Percentiles rank a stretch among this genome's conserved stretches.
Evolutionary conservation across 2,113 vertebrate genomes (phyloP).

Genomic region (Hippoglossus stenolepis): DNA sequence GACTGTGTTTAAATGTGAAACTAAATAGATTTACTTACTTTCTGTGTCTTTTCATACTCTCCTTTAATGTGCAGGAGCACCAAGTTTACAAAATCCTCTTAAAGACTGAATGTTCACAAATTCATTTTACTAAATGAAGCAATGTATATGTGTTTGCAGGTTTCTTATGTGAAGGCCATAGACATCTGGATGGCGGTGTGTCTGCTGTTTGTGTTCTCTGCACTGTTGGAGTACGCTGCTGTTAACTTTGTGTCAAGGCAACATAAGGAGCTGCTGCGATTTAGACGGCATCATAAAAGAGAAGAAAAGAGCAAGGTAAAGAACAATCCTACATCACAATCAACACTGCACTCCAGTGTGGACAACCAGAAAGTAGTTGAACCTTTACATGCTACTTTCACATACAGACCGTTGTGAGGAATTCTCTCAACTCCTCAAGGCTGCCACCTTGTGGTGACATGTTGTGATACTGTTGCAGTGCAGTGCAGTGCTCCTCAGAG

Average conservation of each 20-base stretch:
- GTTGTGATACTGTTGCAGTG: not conserved
- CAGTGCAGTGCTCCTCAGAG: not conserved
- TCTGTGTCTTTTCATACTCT: too few relatives aligned
- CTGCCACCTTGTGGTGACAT: conserved; percentile 35
- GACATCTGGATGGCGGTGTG: conserved; percentile 99
- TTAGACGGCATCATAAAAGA: conserved; percentile 86
- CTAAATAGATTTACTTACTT: too few relatives aligned
- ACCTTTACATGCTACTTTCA: not conserved
- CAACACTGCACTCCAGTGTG: not conserved
- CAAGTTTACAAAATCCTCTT: not conserved
- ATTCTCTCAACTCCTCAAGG: not conserved
- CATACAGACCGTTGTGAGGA: not conserved
- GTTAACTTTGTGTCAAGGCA: conserved; percentile 98
- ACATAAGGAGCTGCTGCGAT: conserved; percentile 94
- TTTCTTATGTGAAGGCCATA: conserved; percentile 98
- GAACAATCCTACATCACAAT: not conserved
- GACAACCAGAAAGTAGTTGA: not conserved
- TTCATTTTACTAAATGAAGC: too few relatives aligned
- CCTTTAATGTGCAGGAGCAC: not conserved
- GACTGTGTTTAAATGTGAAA: too few relatives aligned
- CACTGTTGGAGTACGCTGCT: conserved; percentile 95
- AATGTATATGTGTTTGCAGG: conserved; percentile 74
- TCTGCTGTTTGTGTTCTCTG: conserved; percentile 97
- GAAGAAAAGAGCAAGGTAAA: conserved; percentile 88
- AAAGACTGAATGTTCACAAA: not conserved